Evolutionary conservation across 2,113 vertebrate species (phyloP).

Genomic region (Hippocampus barbouri): DNA sequence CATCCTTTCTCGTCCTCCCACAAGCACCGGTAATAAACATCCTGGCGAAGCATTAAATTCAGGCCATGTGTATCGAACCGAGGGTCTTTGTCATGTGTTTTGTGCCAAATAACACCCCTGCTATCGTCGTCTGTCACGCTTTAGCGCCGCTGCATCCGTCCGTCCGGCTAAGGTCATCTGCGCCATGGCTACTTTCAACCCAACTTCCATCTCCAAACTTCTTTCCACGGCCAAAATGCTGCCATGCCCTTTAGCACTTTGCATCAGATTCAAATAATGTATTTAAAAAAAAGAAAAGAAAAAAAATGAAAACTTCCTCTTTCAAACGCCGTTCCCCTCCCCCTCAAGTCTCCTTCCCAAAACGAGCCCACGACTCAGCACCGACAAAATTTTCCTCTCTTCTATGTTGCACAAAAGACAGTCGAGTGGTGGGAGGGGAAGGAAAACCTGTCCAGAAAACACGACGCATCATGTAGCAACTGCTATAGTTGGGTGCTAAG

Average conservation of each 20-base stretch:
- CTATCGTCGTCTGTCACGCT: conserved; percentile 6
- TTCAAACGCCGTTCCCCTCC: conserved; percentile 54
- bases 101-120: conserved; percentile 34
- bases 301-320: conserved; percentile 48
- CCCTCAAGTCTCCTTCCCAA: conserved; percentile 67
- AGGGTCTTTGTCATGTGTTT: conserved; percentile 30
- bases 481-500: conserved; percentile 17
- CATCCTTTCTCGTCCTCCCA: conserved; percentile 56
- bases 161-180: conserved; percentile 49
- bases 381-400: conserved; percentile 65
- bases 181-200: conserved; percentile 35
- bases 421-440: conserved; percentile 21
- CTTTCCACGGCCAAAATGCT: conserved; percentile 46
- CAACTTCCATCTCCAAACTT: conserved; percentile 24
- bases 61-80: conserved; percentile 20
- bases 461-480: conserved; percentile 40
- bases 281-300: not conserved
- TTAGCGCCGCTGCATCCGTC: conserved; percentile 2
- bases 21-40: conserved; percentile 53
- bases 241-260: conserved; percentile 78
- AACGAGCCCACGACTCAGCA: conserved; percentile 74
- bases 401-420: conserved; percentile 59
- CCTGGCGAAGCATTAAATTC: conserved; percentile 43
- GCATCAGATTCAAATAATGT: conserved; percentile 72
- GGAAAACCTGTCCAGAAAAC: conserved; percentile 43